Evolutionary conservation across 2,797 vertebrate species (phyloP).

Genomic region (Eleutherodactylus coqui): DNA sequence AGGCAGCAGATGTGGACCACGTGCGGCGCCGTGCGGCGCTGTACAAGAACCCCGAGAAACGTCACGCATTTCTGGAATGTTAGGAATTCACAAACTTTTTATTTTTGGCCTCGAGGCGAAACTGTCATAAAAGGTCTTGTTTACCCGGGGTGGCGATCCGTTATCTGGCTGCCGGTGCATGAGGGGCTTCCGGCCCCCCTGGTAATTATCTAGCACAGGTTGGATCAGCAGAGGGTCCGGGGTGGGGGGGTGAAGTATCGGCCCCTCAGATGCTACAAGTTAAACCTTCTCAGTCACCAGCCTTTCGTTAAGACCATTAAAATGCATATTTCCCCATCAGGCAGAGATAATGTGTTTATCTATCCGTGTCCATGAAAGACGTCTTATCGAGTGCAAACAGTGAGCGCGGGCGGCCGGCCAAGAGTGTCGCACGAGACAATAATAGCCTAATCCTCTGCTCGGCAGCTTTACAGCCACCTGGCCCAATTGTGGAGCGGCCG

Average conservation of each 20-base stretch:
- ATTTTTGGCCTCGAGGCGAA: too few relatives aligned
- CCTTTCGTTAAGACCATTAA: constrained; percentile 25
- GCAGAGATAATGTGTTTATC: constrained; percentile 53
- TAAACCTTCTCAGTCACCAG: constrained; percentile 22
- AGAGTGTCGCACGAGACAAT: background rate
- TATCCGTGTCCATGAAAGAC: constrained; percentile 27
- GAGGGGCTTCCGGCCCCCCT: background rate
- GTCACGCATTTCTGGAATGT: too few relatives aligned
- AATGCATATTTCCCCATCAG: constrained; percentile 19
- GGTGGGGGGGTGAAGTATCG: background rate
- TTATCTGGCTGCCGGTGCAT: too few relatives aligned
- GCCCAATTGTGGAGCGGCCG: constrained; percentile 5
- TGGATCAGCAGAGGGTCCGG: background rate
- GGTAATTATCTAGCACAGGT: background rate
- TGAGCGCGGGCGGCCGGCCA: constrained; percentile 13
- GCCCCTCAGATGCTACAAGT: background rate
- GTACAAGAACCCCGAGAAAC: too few relatives aligned
- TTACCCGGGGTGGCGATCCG: too few relatives aligned
- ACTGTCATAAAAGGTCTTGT: too few relatives aligned
- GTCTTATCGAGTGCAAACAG: constrained; percentile 19
- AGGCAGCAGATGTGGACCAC: too few relatives aligned
- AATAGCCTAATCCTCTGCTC: constrained; percentile 27
- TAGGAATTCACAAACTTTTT: too few relatives aligned
- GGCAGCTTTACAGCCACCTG: constrained; percentile 30
- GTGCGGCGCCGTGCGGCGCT: too few relatives aligned